A percentile compares a stretch with the other conserved stretches of the same genome.
phyloP scores from a whole-genome alignment of 2,888 invertebrate genomes.

The Hipparchia sbordonii region DNA sequence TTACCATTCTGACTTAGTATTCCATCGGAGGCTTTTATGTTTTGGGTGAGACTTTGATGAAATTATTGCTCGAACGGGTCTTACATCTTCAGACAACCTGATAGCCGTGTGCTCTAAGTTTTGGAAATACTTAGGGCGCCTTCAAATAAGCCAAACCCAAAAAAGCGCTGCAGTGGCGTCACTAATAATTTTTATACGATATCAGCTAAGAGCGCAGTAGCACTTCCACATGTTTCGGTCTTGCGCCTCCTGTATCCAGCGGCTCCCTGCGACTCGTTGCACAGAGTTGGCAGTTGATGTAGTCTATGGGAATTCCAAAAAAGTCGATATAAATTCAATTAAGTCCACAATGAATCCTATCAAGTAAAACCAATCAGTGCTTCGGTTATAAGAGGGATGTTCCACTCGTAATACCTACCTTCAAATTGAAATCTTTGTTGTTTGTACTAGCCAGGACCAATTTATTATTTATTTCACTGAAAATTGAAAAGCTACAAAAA shows the following conservation, averaged over 20 bases:
- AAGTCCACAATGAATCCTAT: not conserved
- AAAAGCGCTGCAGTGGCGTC: no score
- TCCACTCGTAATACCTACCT: conserved; percentile 9
- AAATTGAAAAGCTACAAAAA: not conserved
- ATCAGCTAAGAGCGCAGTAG: no score
- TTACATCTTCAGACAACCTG: not conserved
- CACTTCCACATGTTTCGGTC: no score
- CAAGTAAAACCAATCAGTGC: conserved; percentile 12
- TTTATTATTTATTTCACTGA: conserved; percentile 3
- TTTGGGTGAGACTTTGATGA: conserved; percentile 5
- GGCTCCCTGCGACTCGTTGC: no score
- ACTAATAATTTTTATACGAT: no score
- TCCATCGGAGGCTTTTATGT: conserved; percentile 2
- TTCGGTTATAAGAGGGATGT: conserved; percentile 5
- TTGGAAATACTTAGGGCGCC: no score
- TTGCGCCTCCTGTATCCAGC: no score
- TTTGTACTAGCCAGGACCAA: not conserved
- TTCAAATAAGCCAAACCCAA: no score
- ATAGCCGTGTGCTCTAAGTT: no score
- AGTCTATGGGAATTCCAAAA: not conserved
- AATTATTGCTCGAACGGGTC: not conserved
- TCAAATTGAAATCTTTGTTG: conserved; percentile 11
- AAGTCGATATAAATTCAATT: not conserved
- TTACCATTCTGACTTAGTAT: conserved; percentile 21
- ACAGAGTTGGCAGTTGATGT: no score